Conservation (phyloP, 2,113 vertebrate genomes). For the Eclectus roratus region DNA sequence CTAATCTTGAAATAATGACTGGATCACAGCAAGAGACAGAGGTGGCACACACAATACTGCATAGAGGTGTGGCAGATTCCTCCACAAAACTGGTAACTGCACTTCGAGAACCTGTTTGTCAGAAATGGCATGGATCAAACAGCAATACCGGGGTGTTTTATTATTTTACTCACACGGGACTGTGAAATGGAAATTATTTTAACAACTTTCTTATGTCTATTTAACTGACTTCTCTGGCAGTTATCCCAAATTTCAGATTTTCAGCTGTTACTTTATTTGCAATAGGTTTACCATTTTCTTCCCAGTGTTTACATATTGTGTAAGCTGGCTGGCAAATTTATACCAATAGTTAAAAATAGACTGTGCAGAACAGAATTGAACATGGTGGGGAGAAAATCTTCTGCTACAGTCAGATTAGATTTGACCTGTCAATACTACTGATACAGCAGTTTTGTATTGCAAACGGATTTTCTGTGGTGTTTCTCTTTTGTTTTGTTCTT, state of each 20-base stretch:
- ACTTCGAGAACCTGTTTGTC: not conserved
- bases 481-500: not conserved
- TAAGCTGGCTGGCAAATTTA: not conserved
- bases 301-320: not conserved
- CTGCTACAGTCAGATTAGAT: not conserved
- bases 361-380: not conserved
- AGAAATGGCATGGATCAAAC: not conserved
- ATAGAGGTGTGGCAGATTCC: not conserved
- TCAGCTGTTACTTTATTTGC: constrained; percentile 10
- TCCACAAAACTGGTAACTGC: not conserved
- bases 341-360: not conserved
- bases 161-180: not conserved
- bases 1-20: not conserved
- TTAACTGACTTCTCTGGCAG: not conserved
- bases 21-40: not conserved
- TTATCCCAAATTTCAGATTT: constrained; percentile 4
- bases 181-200: not conserved
- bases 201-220: not conserved
- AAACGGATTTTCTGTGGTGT: not conserved
- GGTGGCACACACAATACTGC: not conserved
- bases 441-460: not conserved
- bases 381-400: not conserved
- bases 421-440: not conserved
- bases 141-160: not conserved
- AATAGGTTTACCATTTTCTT: not conserved